Conservation (phyloP, 2,797 vertebrate genomes). For the Fundulus diaphanus region DNA sequence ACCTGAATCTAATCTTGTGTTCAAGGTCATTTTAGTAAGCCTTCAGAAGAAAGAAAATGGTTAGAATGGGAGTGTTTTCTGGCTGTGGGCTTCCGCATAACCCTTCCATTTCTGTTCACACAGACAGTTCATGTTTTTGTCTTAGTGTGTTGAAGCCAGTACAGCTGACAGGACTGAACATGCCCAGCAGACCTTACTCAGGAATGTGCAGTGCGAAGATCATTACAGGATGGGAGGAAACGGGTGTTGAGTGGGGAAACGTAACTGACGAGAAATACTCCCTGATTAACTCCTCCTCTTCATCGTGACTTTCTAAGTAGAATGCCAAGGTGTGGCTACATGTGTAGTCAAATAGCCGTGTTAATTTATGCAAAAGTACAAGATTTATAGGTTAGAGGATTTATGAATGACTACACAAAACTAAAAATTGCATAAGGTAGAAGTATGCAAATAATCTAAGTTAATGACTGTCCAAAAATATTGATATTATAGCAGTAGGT, state of each 20-base stretch:
- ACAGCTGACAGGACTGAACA: constrained; percentile 31
- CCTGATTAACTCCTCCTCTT: not conserved
- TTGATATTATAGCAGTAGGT: not conserved
- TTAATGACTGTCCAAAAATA: not conserved
- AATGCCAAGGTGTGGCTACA: not conserved
- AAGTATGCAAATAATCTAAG: not conserved
- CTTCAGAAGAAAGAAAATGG: not conserved
- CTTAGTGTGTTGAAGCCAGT: constrained; percentile 6
- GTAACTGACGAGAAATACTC: not conserved
- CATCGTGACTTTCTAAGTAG: not conserved
- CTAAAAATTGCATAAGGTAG: not conserved
- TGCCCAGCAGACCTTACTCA: constrained; percentile 39
- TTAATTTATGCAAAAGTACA: not conserved
- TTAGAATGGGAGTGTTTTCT: not conserved
- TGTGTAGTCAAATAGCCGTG: not conserved
- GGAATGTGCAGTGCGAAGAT: constrained; percentile 44
- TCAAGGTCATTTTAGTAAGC: not conserved
- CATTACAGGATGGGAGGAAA: not conserved
- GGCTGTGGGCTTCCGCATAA: not conserved
- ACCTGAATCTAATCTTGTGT: too few species aligned
- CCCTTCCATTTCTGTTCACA: not conserved
- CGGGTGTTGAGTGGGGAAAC: not conserved
- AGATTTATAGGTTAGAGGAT: not conserved
- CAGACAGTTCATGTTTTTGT: constrained; percentile 12
- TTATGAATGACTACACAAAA: not conserved